phyloP scores from a whole-genome alignment of 2,797 vertebrate genomes.

The Poeciliopsis paucimaculata region DNA sequence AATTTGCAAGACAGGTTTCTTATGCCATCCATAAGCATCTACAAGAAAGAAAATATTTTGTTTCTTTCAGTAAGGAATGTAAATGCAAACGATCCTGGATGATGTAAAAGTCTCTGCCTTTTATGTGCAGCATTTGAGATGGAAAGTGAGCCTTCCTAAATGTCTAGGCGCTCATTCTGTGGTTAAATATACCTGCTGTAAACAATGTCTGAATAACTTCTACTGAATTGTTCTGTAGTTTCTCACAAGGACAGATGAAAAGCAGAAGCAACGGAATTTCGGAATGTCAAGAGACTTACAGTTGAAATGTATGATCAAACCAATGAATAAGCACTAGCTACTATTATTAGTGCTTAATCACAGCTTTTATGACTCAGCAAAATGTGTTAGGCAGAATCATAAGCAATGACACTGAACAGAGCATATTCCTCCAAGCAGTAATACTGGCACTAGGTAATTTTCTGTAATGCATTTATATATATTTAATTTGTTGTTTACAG shows the following conservation, averaged over 20 bases:
- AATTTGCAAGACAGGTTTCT: constrained; percentile 75
- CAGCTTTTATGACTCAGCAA: constrained; percentile 54
- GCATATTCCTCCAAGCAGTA: constrained; percentile 15
- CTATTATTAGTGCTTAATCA: constrained; percentile 63
- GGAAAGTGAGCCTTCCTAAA: constrained; percentile 50
- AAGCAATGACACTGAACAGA: constrained; percentile 23
- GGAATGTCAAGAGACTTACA: constrained; percentile 48
- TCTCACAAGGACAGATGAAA: constrained; percentile 26
- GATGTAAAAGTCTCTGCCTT: constrained; percentile 41
- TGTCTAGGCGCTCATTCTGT: constrained; percentile 26
- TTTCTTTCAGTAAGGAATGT: constrained; percentile 31
- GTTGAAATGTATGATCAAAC: constrained; percentile 49
- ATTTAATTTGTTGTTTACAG: constrained; percentile 21
- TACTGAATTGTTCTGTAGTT: constrained; percentile 28
- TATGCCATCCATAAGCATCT: constrained; percentile 59
- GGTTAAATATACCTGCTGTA: constrained; percentile 52
- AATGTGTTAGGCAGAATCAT: constrained; percentile 30
- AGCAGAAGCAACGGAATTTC: constrained; percentile 21
- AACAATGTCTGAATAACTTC: constrained; percentile 25
- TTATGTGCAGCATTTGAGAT: constrained; percentile 48
- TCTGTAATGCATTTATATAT: constrained; percentile 2
- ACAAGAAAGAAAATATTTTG: constrained; percentile 6
- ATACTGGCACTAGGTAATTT: neutral
- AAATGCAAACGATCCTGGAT: constrained; percentile 26
- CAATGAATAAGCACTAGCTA: constrained; percentile 47